These are phyloP conservation scores for Phenganax subtilis DNA, from an alignment of 92 coral and sea anemone genomes.

Conservation along the genomic window DNA sequence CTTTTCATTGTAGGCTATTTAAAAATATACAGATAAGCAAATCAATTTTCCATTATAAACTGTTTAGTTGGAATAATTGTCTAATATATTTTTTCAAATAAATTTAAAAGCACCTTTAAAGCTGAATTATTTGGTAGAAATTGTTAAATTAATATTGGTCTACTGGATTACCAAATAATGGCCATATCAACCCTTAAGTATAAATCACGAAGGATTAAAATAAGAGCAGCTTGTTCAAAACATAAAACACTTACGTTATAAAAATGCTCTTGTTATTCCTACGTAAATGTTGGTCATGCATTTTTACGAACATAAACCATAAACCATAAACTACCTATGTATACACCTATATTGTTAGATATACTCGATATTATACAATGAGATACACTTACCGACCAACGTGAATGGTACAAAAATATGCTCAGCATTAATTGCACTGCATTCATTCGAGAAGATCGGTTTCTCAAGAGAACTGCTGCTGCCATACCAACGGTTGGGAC, in stretches of 20 bases:
- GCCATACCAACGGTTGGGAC: conserved; percentile 59
- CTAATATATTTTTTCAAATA: too few relatives aligned
- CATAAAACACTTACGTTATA: too few relatives aligned
- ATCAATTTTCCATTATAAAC: background rate
- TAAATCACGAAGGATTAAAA: background rate
- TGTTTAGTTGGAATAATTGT: too few relatives aligned
- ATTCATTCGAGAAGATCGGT: conserved; percentile 54
- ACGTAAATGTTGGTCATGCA: background rate
- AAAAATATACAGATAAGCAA: conserved; percentile 7
- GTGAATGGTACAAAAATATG: conserved; percentile 59
- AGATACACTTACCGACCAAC: conserved; percentile 57
- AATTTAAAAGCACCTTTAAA: too few relatives aligned
- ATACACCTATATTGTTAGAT: background rate
- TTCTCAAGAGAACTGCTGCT: conserved; percentile 57
- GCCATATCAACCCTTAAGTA: background rate
- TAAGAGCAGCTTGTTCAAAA: too few relatives aligned
- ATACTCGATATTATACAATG: background rate
- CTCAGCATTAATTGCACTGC: conserved; percentile 62
- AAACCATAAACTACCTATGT: too few relatives aligned
- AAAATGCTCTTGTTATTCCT: too few relatives aligned
- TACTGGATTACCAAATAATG: background rate
- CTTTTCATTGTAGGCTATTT: conserved; percentile 58
- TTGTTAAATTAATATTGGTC: background rate
- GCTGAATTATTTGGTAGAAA: too few relatives aligned
- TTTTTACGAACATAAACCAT: background rate